phyloP scores from a whole-genome alignment of 2,113 vertebrate species.

The Leptosomus discolor region DNA sequence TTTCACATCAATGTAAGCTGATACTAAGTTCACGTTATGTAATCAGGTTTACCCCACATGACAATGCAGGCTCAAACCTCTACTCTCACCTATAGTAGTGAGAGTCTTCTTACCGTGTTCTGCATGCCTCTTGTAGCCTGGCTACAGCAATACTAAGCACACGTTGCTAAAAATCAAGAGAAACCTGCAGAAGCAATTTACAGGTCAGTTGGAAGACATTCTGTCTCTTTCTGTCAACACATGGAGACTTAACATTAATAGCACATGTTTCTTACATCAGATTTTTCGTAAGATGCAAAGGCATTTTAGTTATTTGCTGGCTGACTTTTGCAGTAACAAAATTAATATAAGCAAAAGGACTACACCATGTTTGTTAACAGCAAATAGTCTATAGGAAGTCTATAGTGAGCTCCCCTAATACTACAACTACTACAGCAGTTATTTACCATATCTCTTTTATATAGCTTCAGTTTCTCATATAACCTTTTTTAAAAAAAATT shows the following conservation, averaged over 20 bases:
- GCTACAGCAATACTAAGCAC: not conserved
- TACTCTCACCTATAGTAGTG: not conserved
- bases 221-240: not conserved
- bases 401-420: not conserved
- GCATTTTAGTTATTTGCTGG: not conserved
- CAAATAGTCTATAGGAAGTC: not conserved
- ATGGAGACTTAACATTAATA: not conserved
- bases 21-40: not conserved
- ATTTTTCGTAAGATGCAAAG: not conserved
- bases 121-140: not conserved
- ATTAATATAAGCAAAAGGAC: not conserved
- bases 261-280: not conserved
- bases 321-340: not conserved
- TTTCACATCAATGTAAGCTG: not conserved
- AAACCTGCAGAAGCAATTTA: not conserved
- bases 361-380: not conserved
- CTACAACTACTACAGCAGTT: not conserved
- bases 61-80: not conserved
- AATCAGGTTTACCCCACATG: rapidly evolving
- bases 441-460: not conserved
- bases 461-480: not conserved
- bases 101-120: not conserved
- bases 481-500: not conserved
- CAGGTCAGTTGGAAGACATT: not conserved
- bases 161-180: not conserved